phyloP scores from a whole-genome alignment of 2,797 vertebrate genomes.

The Ptychobarbus kaznakovi region DNA sequence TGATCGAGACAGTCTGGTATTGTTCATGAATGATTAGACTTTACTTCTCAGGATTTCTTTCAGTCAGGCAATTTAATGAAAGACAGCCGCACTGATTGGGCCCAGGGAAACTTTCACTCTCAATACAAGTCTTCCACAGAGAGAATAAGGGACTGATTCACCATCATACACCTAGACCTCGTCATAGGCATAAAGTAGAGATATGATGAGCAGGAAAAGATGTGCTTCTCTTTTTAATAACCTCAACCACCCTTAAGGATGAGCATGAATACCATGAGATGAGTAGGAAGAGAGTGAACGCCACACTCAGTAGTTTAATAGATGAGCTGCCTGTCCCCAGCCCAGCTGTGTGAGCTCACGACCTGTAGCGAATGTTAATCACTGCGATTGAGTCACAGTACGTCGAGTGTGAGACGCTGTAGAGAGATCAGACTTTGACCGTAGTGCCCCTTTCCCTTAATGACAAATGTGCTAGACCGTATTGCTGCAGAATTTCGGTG shows the following conservation, averaged over 20 bases:
- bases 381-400: conserved; percentile 33
- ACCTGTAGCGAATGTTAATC: conserved; percentile 51
- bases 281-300: not conserved
- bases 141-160: conserved; percentile 26
- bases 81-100: conserved; percentile 17
- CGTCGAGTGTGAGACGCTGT: not conserved
- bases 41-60: not conserved
- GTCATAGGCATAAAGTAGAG: not conserved
- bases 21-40: not conserved
- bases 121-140: conserved; percentile 20
- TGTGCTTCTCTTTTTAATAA: conserved; percentile 31
- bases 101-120: conserved; percentile 21
- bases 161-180: conserved; percentile 14
- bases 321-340: conserved; percentile 37
- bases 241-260: conserved; percentile 1
- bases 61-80: conserved; percentile 3
- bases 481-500: conserved; percentile 16
- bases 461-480: conserved; percentile 32
- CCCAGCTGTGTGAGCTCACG: conserved; percentile 43
- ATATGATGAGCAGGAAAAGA: conserved; percentile 17
- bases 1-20: not conserved
- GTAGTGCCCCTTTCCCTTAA: not conserved
- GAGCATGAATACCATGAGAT: conserved; percentile 20
- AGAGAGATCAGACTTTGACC: conserved; percentile 14
- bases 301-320: conserved; percentile 35